A percentile compares a stretch with the other conserved stretches of the same genome.
These are phyloP conservation scores for Lymantria monacha DNA, from an alignment of 2,888 invertebrate species.

Conservation along the genomic window DNA sequence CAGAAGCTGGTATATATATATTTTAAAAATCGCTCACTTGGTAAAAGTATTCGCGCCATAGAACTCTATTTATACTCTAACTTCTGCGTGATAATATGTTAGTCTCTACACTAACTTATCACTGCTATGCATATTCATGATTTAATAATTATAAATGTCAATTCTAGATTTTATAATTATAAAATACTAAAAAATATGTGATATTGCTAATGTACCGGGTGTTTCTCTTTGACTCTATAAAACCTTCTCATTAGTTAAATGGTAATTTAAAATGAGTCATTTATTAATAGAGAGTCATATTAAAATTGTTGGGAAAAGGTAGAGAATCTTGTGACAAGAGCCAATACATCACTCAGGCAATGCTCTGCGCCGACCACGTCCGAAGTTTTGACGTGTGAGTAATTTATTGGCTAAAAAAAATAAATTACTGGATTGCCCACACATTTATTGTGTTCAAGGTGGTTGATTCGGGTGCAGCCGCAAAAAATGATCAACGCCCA, in stretches of 20 bases:
- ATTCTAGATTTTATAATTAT: neutral
- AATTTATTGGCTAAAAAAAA: constrained; percentile 80
- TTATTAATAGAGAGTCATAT: constrained; percentile 63
- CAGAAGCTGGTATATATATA: no score
- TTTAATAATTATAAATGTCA: no score
- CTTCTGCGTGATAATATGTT: no score
- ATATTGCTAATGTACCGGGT: constrained; percentile 19
- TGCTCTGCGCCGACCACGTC: constrained; percentile 53
- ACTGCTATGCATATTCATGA: no score
- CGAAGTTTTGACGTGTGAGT: constrained; percentile 80
- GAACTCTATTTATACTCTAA: no score
- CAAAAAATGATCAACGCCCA: constrained; percentile 69
- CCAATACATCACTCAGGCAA: constrained; percentile 73
- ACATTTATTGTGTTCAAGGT: constrained; percentile 75
- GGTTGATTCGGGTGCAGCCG: constrained; percentile 76
- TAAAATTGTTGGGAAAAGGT: constrained; percentile 67
- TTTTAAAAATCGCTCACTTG: no score
- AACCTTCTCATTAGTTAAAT: constrained; percentile 54
- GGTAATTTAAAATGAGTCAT: constrained; percentile 54
- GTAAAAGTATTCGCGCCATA: no score
- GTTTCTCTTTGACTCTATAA: constrained; percentile 24
- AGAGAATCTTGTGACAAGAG: constrained; percentile 69
- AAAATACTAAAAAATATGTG: neutral
- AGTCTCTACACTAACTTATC: no score
- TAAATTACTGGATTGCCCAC: constrained; percentile 79